phyloP scores from a whole-genome alignment of 2,797 vertebrate genomes.

The Pogoniulus pusillus region DNA sequence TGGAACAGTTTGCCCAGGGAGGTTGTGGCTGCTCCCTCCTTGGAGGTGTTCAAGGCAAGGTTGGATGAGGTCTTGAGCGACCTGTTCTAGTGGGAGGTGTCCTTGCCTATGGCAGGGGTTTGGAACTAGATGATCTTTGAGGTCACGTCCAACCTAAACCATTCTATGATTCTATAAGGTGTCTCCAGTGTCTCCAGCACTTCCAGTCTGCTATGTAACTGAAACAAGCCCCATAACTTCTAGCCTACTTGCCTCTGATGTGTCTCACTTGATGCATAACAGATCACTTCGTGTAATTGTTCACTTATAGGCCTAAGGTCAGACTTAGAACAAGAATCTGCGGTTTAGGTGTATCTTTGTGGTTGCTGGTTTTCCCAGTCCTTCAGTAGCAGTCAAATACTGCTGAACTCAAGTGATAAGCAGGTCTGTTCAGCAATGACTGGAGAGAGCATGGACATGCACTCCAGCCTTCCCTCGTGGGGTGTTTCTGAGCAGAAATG shows the following conservation, averaged over 20 bases:
- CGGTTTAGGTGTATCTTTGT: neutral
- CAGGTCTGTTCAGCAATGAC: neutral
- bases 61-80: no score
- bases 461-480: neutral
- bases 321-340: neutral
- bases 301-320: neutral
- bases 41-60: no score
- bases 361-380: neutral
- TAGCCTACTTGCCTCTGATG: neutral
- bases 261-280: neutral
- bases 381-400: neutral
- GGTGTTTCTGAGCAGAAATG: neutral
- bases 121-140: no score
- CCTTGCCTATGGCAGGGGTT: no score
- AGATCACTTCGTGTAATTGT: neutral
- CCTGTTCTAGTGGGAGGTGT: no score
- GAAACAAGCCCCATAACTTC: neutral
- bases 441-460: neutral
- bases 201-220: rapidly evolving
- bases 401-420: neutral
- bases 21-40: no score
- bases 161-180: no score
- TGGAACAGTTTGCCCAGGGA: no score
- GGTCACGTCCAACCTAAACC: no score
- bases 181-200: neutral